Evolutionary conservation across 1,140 invertebrate species (phyloP).

Genomic region (Apis mellifera): Amel_HAv3.1 CM009933.2:11568501-11569000

Average conservation of each 20-base stretch:
- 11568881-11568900: neutral
- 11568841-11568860: neutral
- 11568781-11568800: neutral
- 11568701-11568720: neutral
- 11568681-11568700: neutral
- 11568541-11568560: slow-evolving; percentile 2
- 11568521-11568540: slow-evolving; percentile 14
- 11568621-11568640: neutral
- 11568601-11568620: slow-evolving; percentile 39
- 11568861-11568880: neutral
- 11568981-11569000: too few relatives aligned
- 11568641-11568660: slow-evolving; percentile 8
- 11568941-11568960: too few relatives aligned
- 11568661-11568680: slow-evolving; percentile 6
- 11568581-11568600: slow-evolving; percentile 43
- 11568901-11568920: neutral
- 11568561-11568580: slow-evolving; percentile 49
- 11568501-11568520: too few relatives aligned
- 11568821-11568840: neutral
- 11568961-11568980: too few relatives aligned
- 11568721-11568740: too few relatives aligned
- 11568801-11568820: neutral
- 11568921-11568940: too few relatives aligned
- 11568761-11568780: too few relatives aligned
- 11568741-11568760: too few relatives aligned